phyloP scores from a whole-genome alignment of 2,113 vertebrate species.

The Etheostoma cragini region DNA sequence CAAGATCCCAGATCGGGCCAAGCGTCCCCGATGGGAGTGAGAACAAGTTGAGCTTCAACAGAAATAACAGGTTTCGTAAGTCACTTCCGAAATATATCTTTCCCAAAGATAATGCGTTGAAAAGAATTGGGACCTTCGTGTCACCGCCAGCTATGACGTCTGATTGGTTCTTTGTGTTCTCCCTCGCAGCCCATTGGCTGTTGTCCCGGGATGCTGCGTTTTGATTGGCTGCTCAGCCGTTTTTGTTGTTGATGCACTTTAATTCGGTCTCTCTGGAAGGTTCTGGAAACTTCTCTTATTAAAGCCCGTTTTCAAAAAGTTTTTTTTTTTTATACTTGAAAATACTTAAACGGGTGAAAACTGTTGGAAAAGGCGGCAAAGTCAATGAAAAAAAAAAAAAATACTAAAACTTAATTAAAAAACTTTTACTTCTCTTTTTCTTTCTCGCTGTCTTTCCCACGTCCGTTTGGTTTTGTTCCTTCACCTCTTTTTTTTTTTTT shows the following conservation, averaged over 20 bases:
- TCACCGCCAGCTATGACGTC: conserved; percentile 50
- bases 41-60: too few relatives aligned
- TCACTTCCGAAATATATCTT: not conserved
- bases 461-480: not conserved
- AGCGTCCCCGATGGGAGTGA: too few relatives aligned
- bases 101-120: not conserved
- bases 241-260: conserved; percentile 52
- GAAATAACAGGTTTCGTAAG: not conserved
- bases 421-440: too few relatives aligned
- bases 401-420: too few relatives aligned
- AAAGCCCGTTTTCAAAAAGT: too few relatives aligned
- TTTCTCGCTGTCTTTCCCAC: not conserved
- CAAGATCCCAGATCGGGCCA: too few relatives aligned
- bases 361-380: too few relatives aligned
- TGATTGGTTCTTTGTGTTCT: conserved; percentile 16
- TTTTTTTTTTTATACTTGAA: too few relatives aligned
- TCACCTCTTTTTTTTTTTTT: not conserved
- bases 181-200: not conserved
- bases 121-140: not conserved
- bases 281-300: conserved; percentile 7
- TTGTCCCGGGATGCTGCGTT: conserved; percentile 16
- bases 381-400: too few relatives aligned
- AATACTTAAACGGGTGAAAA: too few relatives aligned
- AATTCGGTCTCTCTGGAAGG: conserved; percentile 37
- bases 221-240: conserved; percentile 22